Evolutionary conservation across 2,113 vertebrate genomes (phyloP).

Genomic region (Phainopepla nitens): DNA sequence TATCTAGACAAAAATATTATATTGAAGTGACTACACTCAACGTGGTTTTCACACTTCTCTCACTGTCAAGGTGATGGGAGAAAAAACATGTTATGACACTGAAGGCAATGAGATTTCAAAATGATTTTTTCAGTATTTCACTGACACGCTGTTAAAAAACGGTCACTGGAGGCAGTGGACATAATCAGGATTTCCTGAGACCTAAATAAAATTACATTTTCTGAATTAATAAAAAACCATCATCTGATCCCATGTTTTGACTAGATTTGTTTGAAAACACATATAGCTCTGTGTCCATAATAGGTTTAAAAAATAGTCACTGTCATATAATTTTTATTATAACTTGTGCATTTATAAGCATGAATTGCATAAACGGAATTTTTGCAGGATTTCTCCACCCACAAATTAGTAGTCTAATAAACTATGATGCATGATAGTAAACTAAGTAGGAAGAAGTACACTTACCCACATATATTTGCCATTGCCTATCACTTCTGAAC

Average conservation of each 20-base stretch:
- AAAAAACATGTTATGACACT: not conserved
- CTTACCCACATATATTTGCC: not conserved
- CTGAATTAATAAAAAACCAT: not conserved
- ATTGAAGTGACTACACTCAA: not conserved
- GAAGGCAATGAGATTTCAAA: fast-evolving
- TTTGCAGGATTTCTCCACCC: not conserved
- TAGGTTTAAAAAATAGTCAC: not conserved
- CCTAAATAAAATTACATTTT: not conserved
- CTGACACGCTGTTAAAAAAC: not conserved
- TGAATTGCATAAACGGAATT: not conserved
- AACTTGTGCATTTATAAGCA: not conserved
- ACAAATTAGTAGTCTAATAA: not conserved
- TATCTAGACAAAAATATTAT: not conserved
- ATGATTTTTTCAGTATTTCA: not conserved
- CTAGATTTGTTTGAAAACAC: not conserved
- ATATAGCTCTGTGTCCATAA: not conserved
- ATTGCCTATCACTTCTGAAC: not conserved
- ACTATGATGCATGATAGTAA: not conserved
- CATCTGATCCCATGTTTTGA: not conserved
- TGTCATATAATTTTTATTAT: not conserved
- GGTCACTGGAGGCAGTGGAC: not conserved
- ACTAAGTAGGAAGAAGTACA: not conserved
- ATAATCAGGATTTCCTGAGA: not conserved
- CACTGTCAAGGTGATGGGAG: not conserved
- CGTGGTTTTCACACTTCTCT: not conserved